phyloP scores from a whole-genome alignment of 1,140 invertebrate genomes.

The Solen grandis region DNA sequence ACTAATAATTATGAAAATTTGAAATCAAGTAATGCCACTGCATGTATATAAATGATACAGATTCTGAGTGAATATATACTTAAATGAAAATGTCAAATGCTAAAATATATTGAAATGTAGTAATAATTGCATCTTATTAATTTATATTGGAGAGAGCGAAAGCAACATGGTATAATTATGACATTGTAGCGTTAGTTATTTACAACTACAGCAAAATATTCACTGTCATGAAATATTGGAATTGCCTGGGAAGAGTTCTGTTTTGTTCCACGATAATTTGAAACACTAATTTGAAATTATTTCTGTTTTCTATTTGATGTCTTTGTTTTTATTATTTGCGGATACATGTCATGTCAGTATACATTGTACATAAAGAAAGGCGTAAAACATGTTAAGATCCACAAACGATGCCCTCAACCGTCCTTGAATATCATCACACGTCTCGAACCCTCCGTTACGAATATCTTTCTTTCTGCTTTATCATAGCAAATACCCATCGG shows the following conservation, averaged over 20 bases:
- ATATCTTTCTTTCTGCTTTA: conserved; percentile 25
- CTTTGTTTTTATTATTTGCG: neutral
- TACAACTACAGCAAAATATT: too few species aligned
- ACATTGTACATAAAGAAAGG: neutral
- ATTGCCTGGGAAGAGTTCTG: neutral
- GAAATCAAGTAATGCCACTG: too few species aligned
- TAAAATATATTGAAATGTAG: too few species aligned
- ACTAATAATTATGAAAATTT: too few species aligned
- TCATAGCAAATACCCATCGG: conserved; percentile 48
- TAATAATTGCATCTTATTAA: too few species aligned
- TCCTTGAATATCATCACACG: conserved; percentile 50
- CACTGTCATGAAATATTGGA: neutral
- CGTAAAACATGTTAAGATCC: neutral
- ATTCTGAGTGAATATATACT: too few species aligned
- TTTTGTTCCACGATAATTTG: neutral
- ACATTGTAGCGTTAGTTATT: too few species aligned
- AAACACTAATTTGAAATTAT: neutral
- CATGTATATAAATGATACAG: too few species aligned
- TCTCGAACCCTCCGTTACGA: conserved; percentile 41
- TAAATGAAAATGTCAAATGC: too few species aligned
- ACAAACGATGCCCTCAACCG: neutral
- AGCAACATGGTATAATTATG: too few species aligned
- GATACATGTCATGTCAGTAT: neutral
- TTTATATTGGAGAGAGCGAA: too few species aligned
- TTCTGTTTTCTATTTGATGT: neutral